Percentiles rank a stretch among this genome's conserved stretches.
Evolutionary conservation across 2,888 invertebrate genomes (phyloP).

Genomic region (Eurytoma californica): DNA sequence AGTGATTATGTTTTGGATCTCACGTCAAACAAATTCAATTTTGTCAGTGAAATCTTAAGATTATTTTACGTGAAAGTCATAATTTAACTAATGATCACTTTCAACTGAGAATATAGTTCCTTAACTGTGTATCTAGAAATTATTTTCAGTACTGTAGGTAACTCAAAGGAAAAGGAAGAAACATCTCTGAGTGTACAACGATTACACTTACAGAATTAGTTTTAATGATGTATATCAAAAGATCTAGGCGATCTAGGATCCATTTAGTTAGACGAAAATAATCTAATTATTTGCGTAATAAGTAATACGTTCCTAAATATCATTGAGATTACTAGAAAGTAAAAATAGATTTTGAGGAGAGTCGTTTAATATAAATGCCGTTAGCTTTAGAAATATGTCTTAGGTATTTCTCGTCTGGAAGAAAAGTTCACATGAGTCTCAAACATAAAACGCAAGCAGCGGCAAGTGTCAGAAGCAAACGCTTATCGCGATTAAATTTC

Average conservation of each 20-base stretch:
- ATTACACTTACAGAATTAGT: slow-evolving; percentile 57
- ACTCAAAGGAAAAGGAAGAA: slow-evolving; percentile 46
- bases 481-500: slow-evolving; percentile 13
- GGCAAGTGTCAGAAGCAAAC: slow-evolving; percentile 16
- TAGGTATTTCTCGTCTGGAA: slow-evolving; percentile 69
- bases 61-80: too few relatives aligned
- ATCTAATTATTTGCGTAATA: slow-evolving; percentile 64
- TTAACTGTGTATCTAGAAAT: slow-evolving; percentile 48
- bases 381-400: slow-evolving; percentile 70
- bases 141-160: slow-evolving; percentile 60
- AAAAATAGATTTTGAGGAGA: slow-evolving; percentile 66
- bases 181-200: slow-evolving; percentile 44
- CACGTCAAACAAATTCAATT: not conserved
- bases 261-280: slow-evolving; percentile 70
- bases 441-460: not conserved
- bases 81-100: slow-evolving; percentile 22
- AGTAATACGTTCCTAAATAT: slow-evolving; percentile 69
- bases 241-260: slow-evolving; percentile 69
- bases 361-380: slow-evolving; percentile 65
- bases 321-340: slow-evolving; percentile 68
- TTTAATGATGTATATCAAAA: slow-evolving; percentile 54
- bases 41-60: not conserved
- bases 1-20: not conserved
- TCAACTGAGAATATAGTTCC: slow-evolving; percentile 41
- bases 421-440: slow-evolving; percentile 36